Conservation (phyloP, 2,888 invertebrate genomes). For the Drosophila yooni region DNA sequence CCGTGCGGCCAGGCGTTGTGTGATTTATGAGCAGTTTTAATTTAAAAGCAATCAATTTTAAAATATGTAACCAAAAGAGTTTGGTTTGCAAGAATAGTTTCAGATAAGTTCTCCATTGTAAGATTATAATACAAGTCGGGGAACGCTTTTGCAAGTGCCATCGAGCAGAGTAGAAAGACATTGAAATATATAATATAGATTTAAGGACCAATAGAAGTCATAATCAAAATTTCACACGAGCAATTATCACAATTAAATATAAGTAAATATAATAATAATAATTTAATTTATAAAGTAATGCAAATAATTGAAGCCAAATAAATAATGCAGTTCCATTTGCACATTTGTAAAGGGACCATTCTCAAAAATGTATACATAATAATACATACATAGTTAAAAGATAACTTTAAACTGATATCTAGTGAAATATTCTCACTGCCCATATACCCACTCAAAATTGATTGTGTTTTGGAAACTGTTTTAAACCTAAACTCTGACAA, state of each 20-base stretch:
- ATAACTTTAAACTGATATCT: neutral
- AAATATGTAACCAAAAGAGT: slow-evolving; percentile 59
- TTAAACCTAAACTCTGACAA: neutral
- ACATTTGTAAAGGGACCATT: neutral
- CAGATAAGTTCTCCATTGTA: slow-evolving; percentile 29
- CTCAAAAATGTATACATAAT: too few species aligned
- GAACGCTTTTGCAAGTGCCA: too few species aligned
- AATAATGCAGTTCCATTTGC: neutral
- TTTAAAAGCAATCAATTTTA: slow-evolving; percentile 75
- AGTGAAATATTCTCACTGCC: neutral
- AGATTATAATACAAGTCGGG: slow-evolving; percentile 13
- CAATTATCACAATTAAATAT: neutral
- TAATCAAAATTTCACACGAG: neutral
- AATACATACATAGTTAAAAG: neutral
- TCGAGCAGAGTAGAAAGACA: neutral
- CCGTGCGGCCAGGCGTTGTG: slow-evolving; percentile 57
- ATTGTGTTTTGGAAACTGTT: neutral
- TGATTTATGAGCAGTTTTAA: slow-evolving; percentile 73
- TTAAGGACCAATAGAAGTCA: neutral
- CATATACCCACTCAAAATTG: neutral
- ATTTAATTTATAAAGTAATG: neutral
- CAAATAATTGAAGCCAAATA: neutral
- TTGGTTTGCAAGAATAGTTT: slow-evolving; percentile 41
- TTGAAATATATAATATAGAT: neutral
- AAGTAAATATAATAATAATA: neutral